These are phyloP conservation scores for Premnoplex brunnescens DNA, from an alignment of 2,797 vertebrate genomes.

Conservation along the genomic window DNA sequence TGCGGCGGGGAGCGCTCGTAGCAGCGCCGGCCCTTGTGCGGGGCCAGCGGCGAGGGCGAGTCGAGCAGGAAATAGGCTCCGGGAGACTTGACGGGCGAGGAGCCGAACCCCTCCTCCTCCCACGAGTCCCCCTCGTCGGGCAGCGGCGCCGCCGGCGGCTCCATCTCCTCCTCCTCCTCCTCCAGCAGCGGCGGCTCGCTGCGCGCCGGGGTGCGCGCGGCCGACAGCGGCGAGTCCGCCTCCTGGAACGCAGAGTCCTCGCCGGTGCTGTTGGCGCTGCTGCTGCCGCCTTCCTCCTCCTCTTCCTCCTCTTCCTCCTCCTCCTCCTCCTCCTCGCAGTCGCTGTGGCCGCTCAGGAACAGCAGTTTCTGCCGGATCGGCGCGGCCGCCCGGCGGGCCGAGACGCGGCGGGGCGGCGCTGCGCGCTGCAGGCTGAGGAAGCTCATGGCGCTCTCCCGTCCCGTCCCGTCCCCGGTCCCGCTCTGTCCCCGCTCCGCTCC, in stretches of 20 bases:
- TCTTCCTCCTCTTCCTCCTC: slow-evolving; percentile 68
- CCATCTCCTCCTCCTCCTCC: slow-evolving; percentile 63
- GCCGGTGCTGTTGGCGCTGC: slow-evolving; percentile 87
- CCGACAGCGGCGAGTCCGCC: slow-evolving; percentile 87
- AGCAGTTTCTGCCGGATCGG: slow-evolving; percentile 85
- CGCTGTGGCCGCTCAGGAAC: slow-evolving; percentile 78
- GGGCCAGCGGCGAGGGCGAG: slow-evolving; percentile 77
- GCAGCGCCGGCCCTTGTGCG: slow-evolving; percentile 77
- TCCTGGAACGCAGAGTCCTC: slow-evolving; percentile 95
- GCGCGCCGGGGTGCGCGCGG: slow-evolving; percentile 60
- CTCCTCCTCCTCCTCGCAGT: slow-evolving; percentile 68
- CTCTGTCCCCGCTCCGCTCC: too few relatives aligned
- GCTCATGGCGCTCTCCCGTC: slow-evolving; percentile 55
- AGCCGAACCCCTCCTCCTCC: slow-evolving; percentile 89
- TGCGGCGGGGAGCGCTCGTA: slow-evolving; percentile 61
- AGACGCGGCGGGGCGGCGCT: slow-evolving; percentile 52
- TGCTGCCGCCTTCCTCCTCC: slow-evolving; percentile 74
- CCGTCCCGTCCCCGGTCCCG: too few relatives aligned
- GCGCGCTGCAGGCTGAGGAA: slow-evolving; percentile 71
- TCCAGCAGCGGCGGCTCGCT: slow-evolving; percentile 55
- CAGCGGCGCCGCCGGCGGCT: slow-evolving; percentile 32
- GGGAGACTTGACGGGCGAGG: slow-evolving; percentile 82
- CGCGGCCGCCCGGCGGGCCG: slow-evolving; percentile 65
- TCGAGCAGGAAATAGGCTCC: slow-evolving; percentile 76
- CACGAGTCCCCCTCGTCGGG: slow-evolving; percentile 82